Percentiles rank a stretch among this genome's conserved stretches.
Conservation (phyloP, 2,113 vertebrate genomes). For the Leptobrachium leishanense region DNA sequence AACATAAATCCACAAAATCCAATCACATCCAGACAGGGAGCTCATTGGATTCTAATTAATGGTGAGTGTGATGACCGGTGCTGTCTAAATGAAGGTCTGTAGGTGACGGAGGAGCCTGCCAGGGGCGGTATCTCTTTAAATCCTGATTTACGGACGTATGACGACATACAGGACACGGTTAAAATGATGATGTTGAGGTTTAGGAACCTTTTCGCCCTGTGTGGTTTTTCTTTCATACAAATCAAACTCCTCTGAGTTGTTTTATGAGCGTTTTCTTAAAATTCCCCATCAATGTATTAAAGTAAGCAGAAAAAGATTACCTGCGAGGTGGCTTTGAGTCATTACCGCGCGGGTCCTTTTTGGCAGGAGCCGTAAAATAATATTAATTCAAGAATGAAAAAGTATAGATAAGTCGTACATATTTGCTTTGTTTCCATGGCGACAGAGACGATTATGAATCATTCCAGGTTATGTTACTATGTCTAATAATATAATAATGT, state of each 20-base stretch:
- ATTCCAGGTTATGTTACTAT: constrained; percentile 67
- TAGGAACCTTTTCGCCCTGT: too few species aligned
- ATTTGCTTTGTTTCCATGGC: constrained; percentile 63
- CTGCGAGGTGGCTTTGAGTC: constrained; percentile 27
- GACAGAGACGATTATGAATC: constrained; percentile 62
- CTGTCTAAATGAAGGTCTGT: too few species aligned
- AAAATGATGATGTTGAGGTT: too few species aligned
- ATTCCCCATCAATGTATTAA: neutral
- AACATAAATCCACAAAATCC: too few species aligned
- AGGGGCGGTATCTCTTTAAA: too few species aligned
- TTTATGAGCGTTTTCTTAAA: constrained; percentile 7
- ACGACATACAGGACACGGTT: too few species aligned
- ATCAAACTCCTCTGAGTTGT: neutral
- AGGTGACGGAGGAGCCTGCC: too few species aligned
- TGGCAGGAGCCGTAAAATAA: constrained; percentile 42
- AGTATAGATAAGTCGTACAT: constrained; percentile 58
- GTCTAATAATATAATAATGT: constrained; percentile 67
- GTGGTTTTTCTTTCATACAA: constrained; percentile 1
- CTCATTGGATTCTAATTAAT: too few species aligned
- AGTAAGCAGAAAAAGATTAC: constrained; percentile 8
- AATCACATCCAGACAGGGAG: too few species aligned
- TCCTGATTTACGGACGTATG: too few species aligned
- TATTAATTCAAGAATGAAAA: constrained; percentile 59
- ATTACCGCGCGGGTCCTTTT: constrained; percentile 32
- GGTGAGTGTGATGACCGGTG: too few species aligned